Base-by-base conservation (phyloP, 1,140 invertebrate species). In the Micrasema minimum region DNA sequence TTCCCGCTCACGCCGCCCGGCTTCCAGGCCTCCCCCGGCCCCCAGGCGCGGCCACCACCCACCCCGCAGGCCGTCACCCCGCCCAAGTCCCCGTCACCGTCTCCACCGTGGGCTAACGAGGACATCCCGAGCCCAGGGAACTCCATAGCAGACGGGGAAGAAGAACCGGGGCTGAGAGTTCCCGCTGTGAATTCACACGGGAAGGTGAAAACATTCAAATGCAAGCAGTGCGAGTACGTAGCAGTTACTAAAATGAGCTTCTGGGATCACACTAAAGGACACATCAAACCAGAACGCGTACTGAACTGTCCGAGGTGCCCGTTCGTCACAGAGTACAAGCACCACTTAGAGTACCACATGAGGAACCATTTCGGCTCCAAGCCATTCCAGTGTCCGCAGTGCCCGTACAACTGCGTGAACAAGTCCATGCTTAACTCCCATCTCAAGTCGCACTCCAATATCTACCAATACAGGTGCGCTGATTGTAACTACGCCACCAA, bases 371-470 rank as follows among this genome's bases (percentile, higher is more conserved):
- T 92, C 75, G 96, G 96, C 6, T 93, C 92, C 0, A 99, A 99
- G 78, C 98, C 98, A 0, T 99, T 96, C 85, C 96, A 97, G 78
- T 99, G 98, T 81, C 85, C 88, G 55, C 92, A 97, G 76, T 98
- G 96, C 81, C 87, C 88, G 11, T 99, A 98, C 78, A 89, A 90
- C 0, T 99, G 98, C 79, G 97, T 99, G 2, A 99, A 99, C 83
- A 99, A 99, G 79, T 99, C 97, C 0, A 99, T 99, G 98, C 85
- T 99, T 10, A 99, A 98, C 79, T 98, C 96, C 0, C 98, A 99
- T 78, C 88, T 98, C 76, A 99, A 99, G 80, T 98, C 95, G 0
- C 98, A 99, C 80, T 98, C 96, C 0, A 96, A 95, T 71, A 85
- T 99, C 0, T 99, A 99, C 78, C 97, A 98, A 77, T 99, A 98